Evolutionary conservation across 2,888 invertebrate genomes (phyloP).

Genomic region (Sipha maydis): DNA sequence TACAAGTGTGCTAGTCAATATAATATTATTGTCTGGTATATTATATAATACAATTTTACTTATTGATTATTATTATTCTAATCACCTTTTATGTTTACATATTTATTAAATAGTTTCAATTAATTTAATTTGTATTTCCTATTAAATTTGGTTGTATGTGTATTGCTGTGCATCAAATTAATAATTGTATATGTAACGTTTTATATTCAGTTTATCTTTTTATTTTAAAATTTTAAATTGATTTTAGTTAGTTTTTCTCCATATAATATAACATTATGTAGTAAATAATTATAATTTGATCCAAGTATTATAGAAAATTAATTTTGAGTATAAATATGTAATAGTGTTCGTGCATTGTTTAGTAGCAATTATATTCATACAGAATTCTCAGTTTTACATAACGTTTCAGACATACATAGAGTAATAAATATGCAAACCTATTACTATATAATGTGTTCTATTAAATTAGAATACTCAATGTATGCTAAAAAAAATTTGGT

Average conservation of each 20-base stretch:
- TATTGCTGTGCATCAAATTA: too few species aligned
- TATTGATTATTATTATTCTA: neutral
- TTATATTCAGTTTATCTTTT: neutral
- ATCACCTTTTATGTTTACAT: neutral
- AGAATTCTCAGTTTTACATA: too few species aligned
- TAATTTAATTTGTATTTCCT: neutral
- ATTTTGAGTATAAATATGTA: too few species aligned
- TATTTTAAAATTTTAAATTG: neutral
- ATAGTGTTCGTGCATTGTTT: too few species aligned
- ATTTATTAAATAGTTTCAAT: neutral
- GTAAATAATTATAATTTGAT: too few species aligned
- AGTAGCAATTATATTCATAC: too few species aligned
- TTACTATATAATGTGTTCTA: too few species aligned
- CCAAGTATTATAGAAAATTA: too few species aligned
- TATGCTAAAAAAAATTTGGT: too few species aligned
- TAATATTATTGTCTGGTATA: neutral
- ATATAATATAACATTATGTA: neutral
- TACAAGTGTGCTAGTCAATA: conserved; percentile 12
- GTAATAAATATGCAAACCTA: too few species aligned
- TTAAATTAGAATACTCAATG: too few species aligned
- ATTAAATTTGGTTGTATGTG: neutral
- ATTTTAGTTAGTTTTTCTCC: neutral
- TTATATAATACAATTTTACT: conserved; percentile 15
- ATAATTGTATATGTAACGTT: neutral
- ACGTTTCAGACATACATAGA: too few species aligned